Base-by-base conservation (phyloP, 2,113 vertebrate species). In the Galbula dea region DNA sequence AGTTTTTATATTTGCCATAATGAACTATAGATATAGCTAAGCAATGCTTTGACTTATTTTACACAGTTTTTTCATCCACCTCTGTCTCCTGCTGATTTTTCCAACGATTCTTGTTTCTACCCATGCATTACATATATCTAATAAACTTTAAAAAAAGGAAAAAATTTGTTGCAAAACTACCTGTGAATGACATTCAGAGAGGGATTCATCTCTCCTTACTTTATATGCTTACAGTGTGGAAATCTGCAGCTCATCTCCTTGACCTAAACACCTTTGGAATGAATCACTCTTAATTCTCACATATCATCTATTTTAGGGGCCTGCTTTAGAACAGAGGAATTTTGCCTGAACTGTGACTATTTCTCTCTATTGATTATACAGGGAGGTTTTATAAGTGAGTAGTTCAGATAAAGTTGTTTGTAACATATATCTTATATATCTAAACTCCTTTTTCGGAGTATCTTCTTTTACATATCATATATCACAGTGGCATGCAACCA, bases 351-450 rank as follows among this genome's bases (percentile, higher is more conserved):
- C 11, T 46, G 16, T 59, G 12, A 4, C 5, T 41, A 18, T 67
- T 89, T 66, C 27, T 58, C 29, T 77, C 41, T n/a, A 55, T 11
- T 79, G 48, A 87, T 69, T 83, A 61, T 30, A 61, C 4, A n/a
- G 14, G 11, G 3, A 62, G 30, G 9, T 58, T 61, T 83, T 88
- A 30, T 48, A 84, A 95, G 26, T 48, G 27, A 94, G 37, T 34
- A 45, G 21, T 66, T 84, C 41, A 66, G 55, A 89, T 87, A 83
- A 91, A 91, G 52, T 88, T 89, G 52, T 76, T 93, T 91, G 59
- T 89, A 90, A 92, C 32, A 91, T 80, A 29, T 23, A 86, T 83
- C 65, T 90, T 72, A 90, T 73, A n/a, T 73, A 88, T 15, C 24
- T 90, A 94, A 88, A 72, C 43, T 49, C 20, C 6, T 85, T 45